phyloP scores from a whole-genome alignment of 2,797 vertebrate genomes.

The Acrossocheilus fasciatus region DNA sequence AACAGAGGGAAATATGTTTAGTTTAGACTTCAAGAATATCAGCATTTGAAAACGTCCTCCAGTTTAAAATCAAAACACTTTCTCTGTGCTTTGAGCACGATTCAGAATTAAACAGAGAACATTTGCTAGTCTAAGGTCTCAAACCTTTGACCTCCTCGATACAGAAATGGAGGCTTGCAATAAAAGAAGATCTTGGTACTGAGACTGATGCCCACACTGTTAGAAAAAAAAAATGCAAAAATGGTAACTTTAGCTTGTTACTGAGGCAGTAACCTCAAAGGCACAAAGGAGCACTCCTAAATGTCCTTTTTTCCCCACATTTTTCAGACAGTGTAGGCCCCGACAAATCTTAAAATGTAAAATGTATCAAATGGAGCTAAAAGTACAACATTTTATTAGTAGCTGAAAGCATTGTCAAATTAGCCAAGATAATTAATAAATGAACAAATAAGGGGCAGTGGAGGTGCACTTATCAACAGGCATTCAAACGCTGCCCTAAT shows the following conservation, averaged over 20 bases:
- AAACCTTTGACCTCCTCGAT: background rate
- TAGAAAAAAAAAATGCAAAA: background rate
- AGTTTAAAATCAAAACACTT: background rate
- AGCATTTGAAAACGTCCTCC: slow-evolving; percentile 4
- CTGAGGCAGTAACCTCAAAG: background rate
- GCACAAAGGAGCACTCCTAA: background rate
- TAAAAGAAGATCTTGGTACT: background rate
- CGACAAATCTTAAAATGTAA: background rate
- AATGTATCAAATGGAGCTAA: background rate
- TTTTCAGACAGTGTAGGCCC: background rate
- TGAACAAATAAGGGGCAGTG: background rate
- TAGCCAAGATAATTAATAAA: slow-evolving; percentile 10
- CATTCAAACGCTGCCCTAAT: background rate
- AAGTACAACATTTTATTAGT: background rate
- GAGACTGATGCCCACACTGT: background rate
- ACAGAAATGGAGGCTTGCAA: slow-evolving; percentile 13
- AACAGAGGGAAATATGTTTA: background rate
- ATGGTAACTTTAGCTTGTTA: background rate
- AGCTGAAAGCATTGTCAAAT: background rate
- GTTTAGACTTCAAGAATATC: background rate
- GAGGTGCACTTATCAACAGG: background rate
- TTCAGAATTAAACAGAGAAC: background rate
- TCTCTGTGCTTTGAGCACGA: background rate
- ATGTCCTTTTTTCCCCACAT: background rate
- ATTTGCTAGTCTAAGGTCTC: background rate